Base-by-base conservation (phyloP, 2,888 invertebrate genomes). In the Microplitis deprimator region DNA sequence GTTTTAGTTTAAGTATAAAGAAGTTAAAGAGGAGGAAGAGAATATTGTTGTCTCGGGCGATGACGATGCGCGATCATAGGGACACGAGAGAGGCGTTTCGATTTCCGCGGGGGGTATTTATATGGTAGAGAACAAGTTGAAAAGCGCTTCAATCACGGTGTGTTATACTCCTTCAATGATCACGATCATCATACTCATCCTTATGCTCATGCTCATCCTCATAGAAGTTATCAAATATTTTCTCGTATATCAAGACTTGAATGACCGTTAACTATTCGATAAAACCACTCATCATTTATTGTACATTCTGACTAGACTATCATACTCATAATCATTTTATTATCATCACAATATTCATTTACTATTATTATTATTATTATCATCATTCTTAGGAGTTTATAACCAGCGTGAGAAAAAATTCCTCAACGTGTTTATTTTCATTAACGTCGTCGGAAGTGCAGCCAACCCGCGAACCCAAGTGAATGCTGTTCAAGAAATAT, bases 11-110 rank as follows among this genome's bases (percentile, higher is more conserved):
- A 38, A 39, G 16, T 17, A 7, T 41, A 50, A 50, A 41, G 16
- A 40, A 40, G 68, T n/a, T 17, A 60, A 50, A 50, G 50, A 50
- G 50, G 50, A 50, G 50, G 50, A 50, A 13, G 50, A 50, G 50
- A 13, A 50, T 67, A 65, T 59, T 68, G 40, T 41, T 13, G 67
- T 72, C 75, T 62, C 75, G 61, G 69, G 68, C 77, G 81, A 85
- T 88, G 88, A 89, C 87, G 83, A 38, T 83, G 85, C 86, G 38
- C 60, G 20, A 16, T 41, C 29, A 17, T 60, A 60, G 60, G 50
- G 85, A 88, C 89, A 89, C 84, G 84, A 84, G 82, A 88, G 84
- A 87, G 89, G 89, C 88, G 88, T 88, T 88, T 86, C 85, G 80
- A 76, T 83, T 87, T 82, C 86, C 80, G 81, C 86, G 83, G 85